phyloP scores from a whole-genome alignment of 2,113 vertebrate genomes.

The Caretta caretta region DNA sequence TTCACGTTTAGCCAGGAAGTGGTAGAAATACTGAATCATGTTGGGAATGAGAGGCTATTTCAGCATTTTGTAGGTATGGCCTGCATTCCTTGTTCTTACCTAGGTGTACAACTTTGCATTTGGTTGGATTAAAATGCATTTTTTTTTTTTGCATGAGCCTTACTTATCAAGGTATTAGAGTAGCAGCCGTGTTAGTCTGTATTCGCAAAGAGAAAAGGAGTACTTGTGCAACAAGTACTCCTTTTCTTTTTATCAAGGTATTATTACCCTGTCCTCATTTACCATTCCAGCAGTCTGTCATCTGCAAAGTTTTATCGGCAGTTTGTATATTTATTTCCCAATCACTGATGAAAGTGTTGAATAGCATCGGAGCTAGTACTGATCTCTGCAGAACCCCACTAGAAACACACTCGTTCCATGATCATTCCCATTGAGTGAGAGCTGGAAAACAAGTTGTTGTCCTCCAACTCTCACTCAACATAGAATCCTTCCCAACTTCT shows the following conservation, averaged over 20 bases:
- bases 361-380: no score
- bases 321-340: background rate
- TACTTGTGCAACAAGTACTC: no score
- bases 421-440: background rate
- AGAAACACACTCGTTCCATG: background rate
- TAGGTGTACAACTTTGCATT: background rate
- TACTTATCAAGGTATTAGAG: background rate
- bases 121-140: background rate
- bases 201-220: no score
- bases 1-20: background rate
- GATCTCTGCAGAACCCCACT: background rate
- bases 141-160: background rate
- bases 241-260: background rate
- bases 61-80: background rate
- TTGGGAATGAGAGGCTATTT: conserved; percentile 11
- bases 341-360: background rate
- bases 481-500: background rate
- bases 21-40: conserved; percentile 60
- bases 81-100: background rate
- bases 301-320: background rate
- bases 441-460: background rate
- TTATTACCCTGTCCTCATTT: background rate
- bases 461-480: no score
- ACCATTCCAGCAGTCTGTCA: background rate
- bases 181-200: no score